Percentiles rank a stretch among this genome's conserved stretches.
Conservation (phyloP, 2,113 vertebrate genomes). For the Pterophyllum scalare region DNA sequence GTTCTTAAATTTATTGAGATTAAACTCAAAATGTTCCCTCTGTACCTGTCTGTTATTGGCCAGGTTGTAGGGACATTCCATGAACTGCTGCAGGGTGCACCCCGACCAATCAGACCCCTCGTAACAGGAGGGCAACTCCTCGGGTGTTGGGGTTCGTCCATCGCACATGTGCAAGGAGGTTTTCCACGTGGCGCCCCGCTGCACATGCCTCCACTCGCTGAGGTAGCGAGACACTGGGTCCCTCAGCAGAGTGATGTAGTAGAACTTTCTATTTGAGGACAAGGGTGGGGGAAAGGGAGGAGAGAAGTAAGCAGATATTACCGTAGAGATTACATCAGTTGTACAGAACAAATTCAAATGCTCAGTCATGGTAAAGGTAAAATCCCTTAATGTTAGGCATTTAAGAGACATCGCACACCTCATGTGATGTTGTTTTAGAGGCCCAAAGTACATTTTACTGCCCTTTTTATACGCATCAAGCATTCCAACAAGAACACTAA, state of each 20-base stretch:
- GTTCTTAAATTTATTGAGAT: not conserved
- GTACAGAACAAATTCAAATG: not conserved
- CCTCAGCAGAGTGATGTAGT: constrained; percentile 97
- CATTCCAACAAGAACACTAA: not conserved
- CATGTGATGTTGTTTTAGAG: not conserved
- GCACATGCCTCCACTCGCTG: constrained; percentile 98
- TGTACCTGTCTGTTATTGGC: constrained; percentile 96
- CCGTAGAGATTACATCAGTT: not conserved
- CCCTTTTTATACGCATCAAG: not conserved
- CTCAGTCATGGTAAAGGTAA: not conserved
- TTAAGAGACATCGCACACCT: not conserved
- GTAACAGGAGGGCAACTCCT: constrained; percentile 96
- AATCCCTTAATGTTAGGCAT: not conserved
- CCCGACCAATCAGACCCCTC: constrained; percentile 98
- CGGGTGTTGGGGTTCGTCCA: constrained; percentile 93
- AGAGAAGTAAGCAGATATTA: not conserved
- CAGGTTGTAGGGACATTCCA: constrained; percentile 98
- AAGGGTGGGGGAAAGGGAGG: not conserved
- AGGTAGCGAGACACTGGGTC: constrained; percentile 98
- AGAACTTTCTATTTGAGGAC: constrained; percentile 89
- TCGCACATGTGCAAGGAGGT: constrained; percentile 99
- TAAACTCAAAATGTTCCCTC: not conserved
- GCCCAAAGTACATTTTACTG: not conserved
- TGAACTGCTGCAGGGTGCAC: constrained; percentile 98
- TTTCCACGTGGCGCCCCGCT: constrained; percentile 98